A percentile compares a stretch with the other conserved stretches of the same genome.
Conservation (phyloP, 1,140 invertebrate genomes). For the Caerostris extrusa region DNA sequence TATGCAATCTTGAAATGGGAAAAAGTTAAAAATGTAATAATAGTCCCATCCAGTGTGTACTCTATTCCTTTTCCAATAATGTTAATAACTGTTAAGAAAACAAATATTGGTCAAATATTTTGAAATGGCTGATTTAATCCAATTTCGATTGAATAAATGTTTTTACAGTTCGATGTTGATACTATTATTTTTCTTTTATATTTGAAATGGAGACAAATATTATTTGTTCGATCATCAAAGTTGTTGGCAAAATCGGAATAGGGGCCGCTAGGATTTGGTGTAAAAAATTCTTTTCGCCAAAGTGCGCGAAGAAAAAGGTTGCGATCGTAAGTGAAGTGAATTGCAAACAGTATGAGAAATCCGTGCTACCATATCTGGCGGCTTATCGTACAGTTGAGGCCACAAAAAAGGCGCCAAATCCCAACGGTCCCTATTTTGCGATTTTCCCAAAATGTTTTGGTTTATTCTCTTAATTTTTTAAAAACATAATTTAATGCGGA, state of each 20-base stretch:
- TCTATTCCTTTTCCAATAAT: not conserved
- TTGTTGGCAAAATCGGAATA: not conserved
- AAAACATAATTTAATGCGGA: no score
- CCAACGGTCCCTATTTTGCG: no score
- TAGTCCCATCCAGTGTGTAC: not conserved
- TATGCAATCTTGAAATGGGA: not conserved
- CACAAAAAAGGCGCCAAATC: no score
- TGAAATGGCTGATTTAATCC: not conserved
- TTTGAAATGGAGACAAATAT: not conserved
- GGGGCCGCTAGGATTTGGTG: no score
- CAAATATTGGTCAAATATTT: not conserved
- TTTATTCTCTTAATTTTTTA: no score
- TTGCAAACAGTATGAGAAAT: no score
- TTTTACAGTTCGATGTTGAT: not conserved
- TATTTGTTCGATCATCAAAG: not conserved
- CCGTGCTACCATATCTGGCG: no score
- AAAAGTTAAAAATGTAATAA: not conserved
- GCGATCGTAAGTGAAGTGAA: no score
- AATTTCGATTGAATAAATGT: not conserved
- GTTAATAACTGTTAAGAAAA: not conserved
- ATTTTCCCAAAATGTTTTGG: no score
- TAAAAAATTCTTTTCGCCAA: no score
- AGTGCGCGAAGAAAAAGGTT: no score
- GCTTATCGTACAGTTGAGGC: no score
- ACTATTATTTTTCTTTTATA: not conserved